phyloP scores from a whole-genome alignment of 2,797 vertebrate genomes.

The Sparidentex hasta region DNA sequence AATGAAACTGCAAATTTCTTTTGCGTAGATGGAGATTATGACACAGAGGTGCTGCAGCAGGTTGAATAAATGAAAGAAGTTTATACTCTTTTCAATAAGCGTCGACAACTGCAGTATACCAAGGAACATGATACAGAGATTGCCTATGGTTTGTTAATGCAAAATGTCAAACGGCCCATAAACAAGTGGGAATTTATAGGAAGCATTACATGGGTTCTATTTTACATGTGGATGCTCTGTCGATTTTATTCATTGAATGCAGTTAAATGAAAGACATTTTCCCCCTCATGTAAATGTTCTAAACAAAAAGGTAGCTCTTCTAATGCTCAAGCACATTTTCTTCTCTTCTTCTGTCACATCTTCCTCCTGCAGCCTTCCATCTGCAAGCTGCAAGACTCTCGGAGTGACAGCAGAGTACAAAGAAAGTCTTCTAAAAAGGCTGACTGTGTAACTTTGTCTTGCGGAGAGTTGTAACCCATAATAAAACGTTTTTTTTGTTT shows the following conservation, averaged over 20 bases:
- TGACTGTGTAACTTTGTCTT: neutral
- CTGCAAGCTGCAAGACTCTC: neutral
- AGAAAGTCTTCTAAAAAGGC: neutral
- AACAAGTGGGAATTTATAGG: neutral
- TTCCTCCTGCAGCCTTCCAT: neutral
- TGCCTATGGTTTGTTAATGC: neutral
- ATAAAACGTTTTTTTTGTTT: neutral
- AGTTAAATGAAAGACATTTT: neutral
- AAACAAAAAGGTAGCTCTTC: neutral
- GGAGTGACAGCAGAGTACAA: neutral
- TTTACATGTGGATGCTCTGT: neutral
- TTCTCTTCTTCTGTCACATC: neutral
- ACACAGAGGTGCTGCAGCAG: slow-evolving; percentile 8
- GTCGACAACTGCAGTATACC: neutral
- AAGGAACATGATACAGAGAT: slow-evolving; percentile 1
- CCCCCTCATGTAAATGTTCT: neutral
- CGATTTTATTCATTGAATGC: neutral
- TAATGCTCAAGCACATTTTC: neutral
- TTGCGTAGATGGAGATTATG: slow-evolving; percentile 21
- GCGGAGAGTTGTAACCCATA: neutral
- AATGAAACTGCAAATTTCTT: slow-evolving; percentile 47
- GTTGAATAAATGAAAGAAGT: slow-evolving; percentile 24
- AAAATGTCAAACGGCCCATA: neutral
- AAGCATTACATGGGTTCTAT: neutral
- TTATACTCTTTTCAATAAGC: slow-evolving; percentile 10